These are phyloP conservation scores for Ophioderma brevispina DNA, from an alignment of 35 echinoderm and acorn worm genomes.

Conservation along the genomic window DNA sequence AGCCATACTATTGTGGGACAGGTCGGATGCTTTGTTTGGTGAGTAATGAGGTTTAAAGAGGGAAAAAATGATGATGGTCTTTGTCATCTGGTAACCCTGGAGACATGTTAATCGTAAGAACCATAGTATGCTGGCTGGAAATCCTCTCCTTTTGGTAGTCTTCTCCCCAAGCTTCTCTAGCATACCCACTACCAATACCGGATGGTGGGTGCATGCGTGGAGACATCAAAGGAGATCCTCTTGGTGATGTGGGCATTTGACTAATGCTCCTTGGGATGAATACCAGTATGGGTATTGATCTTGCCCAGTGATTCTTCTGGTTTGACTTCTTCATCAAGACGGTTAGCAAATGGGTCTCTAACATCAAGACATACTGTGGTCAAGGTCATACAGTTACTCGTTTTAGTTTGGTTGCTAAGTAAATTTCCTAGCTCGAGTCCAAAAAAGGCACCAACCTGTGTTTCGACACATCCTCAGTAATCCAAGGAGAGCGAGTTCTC, in stretches of 20 bases:
- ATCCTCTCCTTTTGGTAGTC: not conserved
- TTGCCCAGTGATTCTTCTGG: not conserved
- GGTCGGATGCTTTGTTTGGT: not conserved
- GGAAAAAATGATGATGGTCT: not conserved
- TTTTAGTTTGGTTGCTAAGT: slow-evolving; percentile 42
- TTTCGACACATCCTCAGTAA: not conserved
- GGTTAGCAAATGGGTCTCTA: not conserved
- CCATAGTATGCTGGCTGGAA: not conserved
- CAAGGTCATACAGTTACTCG: slow-evolving; percentile 38
- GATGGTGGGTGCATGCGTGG: slow-evolving; percentile 1
- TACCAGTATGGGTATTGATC: not conserved
- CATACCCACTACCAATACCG: not conserved
- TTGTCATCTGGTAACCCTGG: not conserved
- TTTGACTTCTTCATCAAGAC: not conserved
- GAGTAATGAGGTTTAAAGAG: not conserved
- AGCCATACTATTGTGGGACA: not conserved
- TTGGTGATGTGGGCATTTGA: not conserved
- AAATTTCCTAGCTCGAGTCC: slow-evolving; percentile 49
- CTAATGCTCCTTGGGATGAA: not conserved
- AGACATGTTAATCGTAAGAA: not conserved
- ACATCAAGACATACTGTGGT: slow-evolving; percentile 60
- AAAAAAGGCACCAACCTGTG: slow-evolving; percentile 54
- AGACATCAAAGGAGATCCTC: not conserved
- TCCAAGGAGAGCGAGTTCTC: not conserved
- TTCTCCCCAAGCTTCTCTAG: not conserved